phyloP scores from a whole-genome alignment of 2,888 invertebrate species.

The Aphidoletes aphidimyza region DNA sequence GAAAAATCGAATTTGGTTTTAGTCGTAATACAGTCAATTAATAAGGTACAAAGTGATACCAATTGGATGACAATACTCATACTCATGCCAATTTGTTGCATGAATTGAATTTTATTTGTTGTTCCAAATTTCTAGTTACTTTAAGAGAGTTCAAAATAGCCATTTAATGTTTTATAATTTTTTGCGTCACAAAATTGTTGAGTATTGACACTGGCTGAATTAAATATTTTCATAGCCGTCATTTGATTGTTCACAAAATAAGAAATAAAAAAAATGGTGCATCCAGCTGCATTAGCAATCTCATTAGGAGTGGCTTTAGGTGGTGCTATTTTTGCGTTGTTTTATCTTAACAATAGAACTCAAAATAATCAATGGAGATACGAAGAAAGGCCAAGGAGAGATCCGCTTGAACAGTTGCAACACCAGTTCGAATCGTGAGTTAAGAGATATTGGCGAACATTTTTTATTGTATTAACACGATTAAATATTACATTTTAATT shows the following conservation, averaged over 20 bases:
- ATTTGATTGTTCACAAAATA: not conserved
- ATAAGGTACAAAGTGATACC: too few relatives aligned
- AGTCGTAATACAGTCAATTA: too few relatives aligned
- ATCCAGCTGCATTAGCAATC: not conserved
- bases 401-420: not conserved
- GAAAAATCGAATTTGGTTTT: too few relatives aligned
- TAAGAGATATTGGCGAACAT: not conserved
- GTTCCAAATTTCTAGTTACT: too few relatives aligned
- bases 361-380: not conserved
- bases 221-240: too few relatives aligned
- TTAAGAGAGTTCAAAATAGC: too few relatives aligned
- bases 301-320: not conserved
- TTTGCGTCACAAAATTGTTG: too few relatives aligned
- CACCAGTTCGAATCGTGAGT: not conserved
- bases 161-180: too few relatives aligned
- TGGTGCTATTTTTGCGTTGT: slow-evolving; percentile 18
- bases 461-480: not conserved
- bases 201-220: too few relatives aligned
- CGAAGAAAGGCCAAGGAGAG: not conserved
- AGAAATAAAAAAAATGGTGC: not conserved
- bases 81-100: too few relatives aligned
- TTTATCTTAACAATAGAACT: not conserved
- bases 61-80: too few relatives aligned
- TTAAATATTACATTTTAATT: not conserved
- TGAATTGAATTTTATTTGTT: too few relatives aligned